phyloP scores from a whole-genome alignment of 2,888 invertebrate genomes.

The Drosophila falleni region DNA sequence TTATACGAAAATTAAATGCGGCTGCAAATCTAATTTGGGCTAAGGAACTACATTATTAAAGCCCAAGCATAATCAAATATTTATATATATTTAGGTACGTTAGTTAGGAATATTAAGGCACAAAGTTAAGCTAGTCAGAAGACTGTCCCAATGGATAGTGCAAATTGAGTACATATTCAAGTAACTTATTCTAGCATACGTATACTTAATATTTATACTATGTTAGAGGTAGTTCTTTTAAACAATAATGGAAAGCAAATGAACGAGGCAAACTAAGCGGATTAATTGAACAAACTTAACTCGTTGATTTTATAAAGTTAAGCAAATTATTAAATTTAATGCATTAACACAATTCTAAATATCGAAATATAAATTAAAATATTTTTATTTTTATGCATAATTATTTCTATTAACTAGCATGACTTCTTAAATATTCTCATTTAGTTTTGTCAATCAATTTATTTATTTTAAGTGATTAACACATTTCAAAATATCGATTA shows the following conservation, averaged over 20 bases:
- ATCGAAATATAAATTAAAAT: no score
- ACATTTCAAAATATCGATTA: no score
- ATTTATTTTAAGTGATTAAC: no score
- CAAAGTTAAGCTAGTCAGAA: background rate
- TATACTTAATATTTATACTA: background rate
- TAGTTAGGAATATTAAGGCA: background rate
- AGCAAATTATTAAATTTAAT: no score
- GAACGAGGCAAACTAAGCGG: background rate
- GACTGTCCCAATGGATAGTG: background rate
- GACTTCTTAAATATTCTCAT: no score
- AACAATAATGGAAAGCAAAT: background rate
- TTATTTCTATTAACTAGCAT: no score
- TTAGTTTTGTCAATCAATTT: no score
- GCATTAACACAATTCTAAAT: no score
- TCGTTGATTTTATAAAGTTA: background rate
- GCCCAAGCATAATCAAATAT: background rate
- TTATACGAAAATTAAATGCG: slow-evolving; percentile 60
- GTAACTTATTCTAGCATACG: background rate
- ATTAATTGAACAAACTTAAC: background rate
- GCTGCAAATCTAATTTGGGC: slow-evolving; percentile 54
- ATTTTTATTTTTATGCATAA: no score
- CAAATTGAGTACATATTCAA: background rate
- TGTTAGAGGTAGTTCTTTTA: background rate
- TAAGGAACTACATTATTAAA: slow-evolving; percentile 15
- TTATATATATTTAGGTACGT: background rate